Conservation (phyloP, 2,113 vertebrate species). For the Brachyistius frenatus region DNA sequence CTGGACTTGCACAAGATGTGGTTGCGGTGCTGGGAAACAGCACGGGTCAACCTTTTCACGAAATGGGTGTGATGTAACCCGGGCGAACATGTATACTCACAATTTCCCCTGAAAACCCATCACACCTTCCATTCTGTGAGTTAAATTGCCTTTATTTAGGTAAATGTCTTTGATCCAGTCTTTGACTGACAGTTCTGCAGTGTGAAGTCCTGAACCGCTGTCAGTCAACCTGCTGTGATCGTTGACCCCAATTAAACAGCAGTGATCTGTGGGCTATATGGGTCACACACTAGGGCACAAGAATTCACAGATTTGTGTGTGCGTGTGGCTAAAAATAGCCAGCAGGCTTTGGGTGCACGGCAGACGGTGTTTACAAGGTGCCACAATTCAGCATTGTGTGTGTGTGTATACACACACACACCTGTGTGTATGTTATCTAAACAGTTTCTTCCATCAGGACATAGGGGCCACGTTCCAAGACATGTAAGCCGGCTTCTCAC, state of each 20-base stretch:
- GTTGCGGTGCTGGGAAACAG: not conserved
- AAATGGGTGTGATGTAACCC: not conserved
- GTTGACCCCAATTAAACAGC: slow-evolving; percentile 3
- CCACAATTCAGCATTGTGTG: slow-evolving; percentile 5
- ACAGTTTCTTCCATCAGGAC: slow-evolving; percentile 24
- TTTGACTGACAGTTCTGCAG: not conserved
- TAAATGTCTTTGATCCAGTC: slow-evolving; percentile 2
- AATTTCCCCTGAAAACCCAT: not conserved
- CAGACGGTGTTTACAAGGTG: slow-evolving; percentile 30
- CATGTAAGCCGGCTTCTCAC: not conserved
- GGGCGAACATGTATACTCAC: not conserved
- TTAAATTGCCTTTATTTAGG: not conserved
- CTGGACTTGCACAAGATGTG: slow-evolving; percentile 10
- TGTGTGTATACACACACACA: slow-evolving; percentile 3
- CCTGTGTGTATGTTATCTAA: slow-evolving; percentile 46
- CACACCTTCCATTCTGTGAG: not conserved
- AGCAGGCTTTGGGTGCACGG: not conserved
- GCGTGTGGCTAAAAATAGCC: slow-evolving; percentile 45
- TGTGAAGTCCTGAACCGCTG: not conserved
- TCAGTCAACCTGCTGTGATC: slow-evolving; percentile 11
- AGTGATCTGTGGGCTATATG: not conserved
- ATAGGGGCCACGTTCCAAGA: slow-evolving; percentile 30
- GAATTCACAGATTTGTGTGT: not conserved
- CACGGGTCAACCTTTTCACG: slow-evolving; percentile 4
- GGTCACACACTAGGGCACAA: not conserved